phyloP scores from a whole-genome alignment of 2,113 vertebrate species.

The Mus spicilegus region DNA sequence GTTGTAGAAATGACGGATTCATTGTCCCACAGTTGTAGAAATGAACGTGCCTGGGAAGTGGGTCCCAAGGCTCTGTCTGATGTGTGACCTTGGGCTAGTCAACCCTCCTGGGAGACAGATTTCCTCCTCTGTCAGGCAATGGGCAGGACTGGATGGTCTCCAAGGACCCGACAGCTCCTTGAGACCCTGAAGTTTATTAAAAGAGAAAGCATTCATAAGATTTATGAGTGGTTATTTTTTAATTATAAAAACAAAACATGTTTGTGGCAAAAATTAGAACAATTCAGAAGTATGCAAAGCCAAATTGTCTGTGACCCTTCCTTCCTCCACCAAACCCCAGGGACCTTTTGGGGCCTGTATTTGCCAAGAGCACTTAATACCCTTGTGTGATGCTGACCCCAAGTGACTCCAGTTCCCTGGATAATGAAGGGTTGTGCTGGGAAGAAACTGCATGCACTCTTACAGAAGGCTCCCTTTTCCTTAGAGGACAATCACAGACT shows the following conservation, averaged over 20 bases:
- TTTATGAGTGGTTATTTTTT: not conserved
- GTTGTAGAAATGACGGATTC: slow-evolving; percentile 17
- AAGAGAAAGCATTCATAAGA: slow-evolving; percentile 10
- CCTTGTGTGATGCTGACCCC: not conserved
- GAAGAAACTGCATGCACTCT: slow-evolving; percentile 1
- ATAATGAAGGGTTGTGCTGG: not conserved
- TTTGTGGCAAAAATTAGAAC: slow-evolving; percentile 17
- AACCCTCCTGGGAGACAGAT: not conserved
- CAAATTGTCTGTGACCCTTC: not conserved
- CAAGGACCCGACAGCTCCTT: not conserved
- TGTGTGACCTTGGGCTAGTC: not conserved
- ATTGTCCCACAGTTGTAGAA: not conserved
- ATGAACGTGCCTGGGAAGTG: not conserved
- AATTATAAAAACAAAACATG: slow-evolving; percentile 39
- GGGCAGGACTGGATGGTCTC: not conserved
- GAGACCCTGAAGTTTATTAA: not conserved
- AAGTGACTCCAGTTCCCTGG: not conserved
- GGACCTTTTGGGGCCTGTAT: not conserved
- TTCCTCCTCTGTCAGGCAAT: not conserved
- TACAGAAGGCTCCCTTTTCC: not conserved
- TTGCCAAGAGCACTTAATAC: not conserved
- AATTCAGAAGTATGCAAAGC: slow-evolving; percentile 28
- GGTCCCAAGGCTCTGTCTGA: not conserved
- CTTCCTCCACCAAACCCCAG: not conserved
- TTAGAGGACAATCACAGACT: slow-evolving; percentile 32